Evolutionary conservation across 2,797 vertebrate species (phyloP).

Genomic region (Onychomys torridus): DNA sequence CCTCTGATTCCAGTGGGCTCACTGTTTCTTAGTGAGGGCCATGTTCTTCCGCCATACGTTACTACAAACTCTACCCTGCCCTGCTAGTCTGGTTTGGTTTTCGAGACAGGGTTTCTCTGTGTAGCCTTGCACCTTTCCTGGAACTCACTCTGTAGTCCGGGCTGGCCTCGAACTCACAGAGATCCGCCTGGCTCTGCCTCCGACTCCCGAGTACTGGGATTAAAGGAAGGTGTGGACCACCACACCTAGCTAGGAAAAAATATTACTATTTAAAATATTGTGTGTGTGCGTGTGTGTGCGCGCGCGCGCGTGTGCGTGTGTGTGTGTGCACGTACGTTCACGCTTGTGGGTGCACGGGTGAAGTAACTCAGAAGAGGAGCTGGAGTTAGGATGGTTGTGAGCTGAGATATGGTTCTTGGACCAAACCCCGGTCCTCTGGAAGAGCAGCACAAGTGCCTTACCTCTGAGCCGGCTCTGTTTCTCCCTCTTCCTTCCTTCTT

Average conservation of each 20-base stretch:
- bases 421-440: neutral
- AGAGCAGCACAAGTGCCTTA: neutral
- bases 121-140: neutral
- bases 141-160: neutral
- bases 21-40: neutral
- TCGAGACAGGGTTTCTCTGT: neutral
- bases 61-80: neutral
- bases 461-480: neutral
- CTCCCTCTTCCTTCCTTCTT: neutral
- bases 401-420: neutral
- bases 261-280: neutral
- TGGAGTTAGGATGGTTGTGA: too few relatives aligned
- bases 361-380: neutral
- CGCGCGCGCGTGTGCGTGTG: neutral
- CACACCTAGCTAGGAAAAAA: neutral
- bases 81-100: neutral
- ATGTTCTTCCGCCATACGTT: neutral
- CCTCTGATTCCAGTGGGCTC: neutral
- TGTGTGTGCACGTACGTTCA: neutral
- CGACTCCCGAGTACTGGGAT: too few relatives aligned
- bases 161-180: neutral
- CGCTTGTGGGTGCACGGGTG: neutral
- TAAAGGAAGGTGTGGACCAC: neutral
- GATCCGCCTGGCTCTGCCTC: neutral
- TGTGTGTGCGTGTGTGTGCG: neutral